Evolutionary conservation across 1,140 invertebrate species (phyloP).

Genomic region (Pinna nobilis): DNA sequence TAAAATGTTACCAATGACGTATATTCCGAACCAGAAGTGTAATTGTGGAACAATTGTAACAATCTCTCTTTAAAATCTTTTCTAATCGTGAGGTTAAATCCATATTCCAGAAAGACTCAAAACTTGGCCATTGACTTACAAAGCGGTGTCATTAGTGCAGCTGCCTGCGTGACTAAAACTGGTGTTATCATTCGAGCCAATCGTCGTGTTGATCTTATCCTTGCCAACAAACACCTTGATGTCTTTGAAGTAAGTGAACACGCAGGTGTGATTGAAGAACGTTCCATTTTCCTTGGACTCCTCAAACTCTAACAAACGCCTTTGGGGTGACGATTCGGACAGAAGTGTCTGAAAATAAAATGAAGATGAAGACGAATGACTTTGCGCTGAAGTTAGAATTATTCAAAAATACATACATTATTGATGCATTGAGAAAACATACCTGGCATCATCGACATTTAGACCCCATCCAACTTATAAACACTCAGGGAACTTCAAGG

Average conservation of each 20-base stretch:
- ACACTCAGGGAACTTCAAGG: not conserved
- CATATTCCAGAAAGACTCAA: no score
- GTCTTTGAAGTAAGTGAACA: constrained; percentile 6
- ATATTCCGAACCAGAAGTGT: no score
- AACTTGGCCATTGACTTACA: no score
- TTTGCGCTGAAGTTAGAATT: not conserved
- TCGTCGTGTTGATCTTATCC: no score
- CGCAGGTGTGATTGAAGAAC: constrained; percentile 38
- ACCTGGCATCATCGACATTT: not conserved
- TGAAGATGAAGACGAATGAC: not conserved
- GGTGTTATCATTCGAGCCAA: no score
- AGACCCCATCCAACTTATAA: not conserved
- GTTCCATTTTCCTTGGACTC: constrained; percentile 26
- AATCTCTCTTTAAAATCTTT: no score
- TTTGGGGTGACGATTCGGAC: not conserved
- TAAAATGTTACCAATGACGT: no score
- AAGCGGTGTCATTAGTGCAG: no score
- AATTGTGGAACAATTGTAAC: no score
- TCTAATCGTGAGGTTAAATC: no score
- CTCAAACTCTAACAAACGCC: not conserved
- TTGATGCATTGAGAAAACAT: not conserved
- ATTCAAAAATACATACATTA: not conserved
- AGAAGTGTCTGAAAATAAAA: not conserved
- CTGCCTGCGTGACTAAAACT: no score
- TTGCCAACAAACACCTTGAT: not conserved